A percentile compares a stretch with the other conserved stretches of the same genome.
Conservation (phyloP, 1,140 invertebrate species). For the Potamilus streckersoni region DNA sequence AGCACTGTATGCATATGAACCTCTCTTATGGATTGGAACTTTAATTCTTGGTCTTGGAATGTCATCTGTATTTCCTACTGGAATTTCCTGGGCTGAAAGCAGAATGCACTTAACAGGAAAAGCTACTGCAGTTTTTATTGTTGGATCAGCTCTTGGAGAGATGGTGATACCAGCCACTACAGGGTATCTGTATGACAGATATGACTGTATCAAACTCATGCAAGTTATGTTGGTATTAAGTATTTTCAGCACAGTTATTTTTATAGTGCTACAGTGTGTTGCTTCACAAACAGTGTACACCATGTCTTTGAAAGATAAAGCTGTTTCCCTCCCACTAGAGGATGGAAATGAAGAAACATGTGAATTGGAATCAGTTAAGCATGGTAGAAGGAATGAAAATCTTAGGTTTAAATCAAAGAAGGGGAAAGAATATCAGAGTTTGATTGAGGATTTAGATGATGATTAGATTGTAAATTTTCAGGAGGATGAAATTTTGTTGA, state of each 20-base stretch:
- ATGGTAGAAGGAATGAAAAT: too few relatives aligned
- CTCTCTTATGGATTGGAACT: conserved; percentile 56
- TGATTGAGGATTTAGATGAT: too few relatives aligned
- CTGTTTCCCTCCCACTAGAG: conserved; percentile 38
- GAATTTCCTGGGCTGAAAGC: conserved; percentile 69
- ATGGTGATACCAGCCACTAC: conserved; percentile 66
- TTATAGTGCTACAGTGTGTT: conserved; percentile 55
- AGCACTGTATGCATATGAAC: conserved; percentile 52
- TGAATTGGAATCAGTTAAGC: too few relatives aligned
- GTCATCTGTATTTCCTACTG: conserved; percentile 70
- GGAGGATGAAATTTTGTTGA: too few relatives aligned
- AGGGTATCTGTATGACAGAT: conserved; percentile 59
- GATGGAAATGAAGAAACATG: background rate
- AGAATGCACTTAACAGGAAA: conserved; percentile 70
- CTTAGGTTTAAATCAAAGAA: too few relatives aligned
- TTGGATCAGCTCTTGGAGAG: conserved; percentile 70
- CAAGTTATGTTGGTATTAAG: conserved; percentile 57
- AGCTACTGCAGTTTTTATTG: conserved; percentile 69
- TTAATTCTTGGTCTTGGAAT: conserved; percentile 67
- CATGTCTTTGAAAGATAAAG: conserved; percentile 2
- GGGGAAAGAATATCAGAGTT: too few relatives aligned
- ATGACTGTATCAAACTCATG: conserved; percentile 63
- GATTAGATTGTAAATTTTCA: too few relatives aligned
- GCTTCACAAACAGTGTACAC: conserved; percentile 32
- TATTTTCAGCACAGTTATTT: conserved; percentile 45